A percentile compares a stretch with the other conserved stretches of the same genome.
phyloP scores from a whole-genome alignment of 2,888 invertebrate genomes.

The Sicus ferrugineus region DNA sequence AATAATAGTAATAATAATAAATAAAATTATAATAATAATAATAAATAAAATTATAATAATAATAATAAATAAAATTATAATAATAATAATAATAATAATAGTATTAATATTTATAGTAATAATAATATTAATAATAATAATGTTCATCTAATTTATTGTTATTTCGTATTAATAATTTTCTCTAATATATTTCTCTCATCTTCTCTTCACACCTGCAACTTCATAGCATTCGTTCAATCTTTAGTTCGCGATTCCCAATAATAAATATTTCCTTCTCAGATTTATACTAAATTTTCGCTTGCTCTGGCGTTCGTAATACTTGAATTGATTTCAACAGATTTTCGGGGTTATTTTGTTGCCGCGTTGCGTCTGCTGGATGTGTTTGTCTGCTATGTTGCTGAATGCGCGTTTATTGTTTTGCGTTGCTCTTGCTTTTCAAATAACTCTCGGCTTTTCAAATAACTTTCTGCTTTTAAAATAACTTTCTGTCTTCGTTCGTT shows the following conservation, averaged over 20 bases:
- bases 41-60: neutral
- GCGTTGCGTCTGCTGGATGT: neutral
- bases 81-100: constrained; percentile 10
- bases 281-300: constrained; percentile 31
- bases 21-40: constrained; percentile 7
- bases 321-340: constrained; percentile 24
- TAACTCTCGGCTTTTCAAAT: constrained; percentile 42
- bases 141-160: constrained; percentile 24
- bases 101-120: constrained; percentile 18
- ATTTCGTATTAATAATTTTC: constrained; percentile 35
- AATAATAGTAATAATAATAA: constrained; percentile 19
- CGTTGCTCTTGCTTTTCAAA: constrained; percentile 46
- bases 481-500: constrained; percentile 13
- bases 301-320: constrained; percentile 31
- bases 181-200: constrained; percentile 27
- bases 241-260: constrained; percentile 36
- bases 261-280: constrained; percentile 13
- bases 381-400: constrained; percentile 13
- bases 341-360: neutral
- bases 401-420: constrained; percentile 41
- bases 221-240: constrained; percentile 36
- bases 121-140: constrained; percentile 9
- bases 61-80: constrained; percentile 9
- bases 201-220: constrained; percentile 30
- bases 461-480: constrained; percentile 14